These are phyloP conservation scores for Alentia gelatinosa DNA, from an alignment of 2,888 invertebrate genomes.

Conservation along the genomic window DNA sequence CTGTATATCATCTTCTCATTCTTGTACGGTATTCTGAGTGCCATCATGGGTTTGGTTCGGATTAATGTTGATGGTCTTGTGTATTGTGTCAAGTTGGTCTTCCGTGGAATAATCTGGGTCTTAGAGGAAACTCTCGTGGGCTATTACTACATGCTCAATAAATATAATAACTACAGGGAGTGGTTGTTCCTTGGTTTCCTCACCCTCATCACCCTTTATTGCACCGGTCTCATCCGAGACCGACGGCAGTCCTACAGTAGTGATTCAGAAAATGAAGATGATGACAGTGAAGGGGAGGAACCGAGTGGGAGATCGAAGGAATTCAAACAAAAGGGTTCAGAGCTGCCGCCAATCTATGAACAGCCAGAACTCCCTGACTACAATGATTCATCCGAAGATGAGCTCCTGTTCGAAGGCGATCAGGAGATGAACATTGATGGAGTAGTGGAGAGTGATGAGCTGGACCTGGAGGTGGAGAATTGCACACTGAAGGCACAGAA, in stretches of 20 bases:
- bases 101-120: constrained; percentile 61
- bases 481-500: neutral
- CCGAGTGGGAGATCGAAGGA: neutral
- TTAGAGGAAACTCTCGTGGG: constrained; percentile 62
- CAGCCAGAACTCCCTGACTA: constrained; percentile 35
- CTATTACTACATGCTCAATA: constrained; percentile 63
- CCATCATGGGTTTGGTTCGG: constrained; percentile 56
- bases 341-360: constrained; percentile 46
- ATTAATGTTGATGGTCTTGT: constrained; percentile 49
- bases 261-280: constrained; percentile 34
- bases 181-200: constrained; percentile 63
- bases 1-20: constrained; percentile 62
- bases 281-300: constrained; percentile 30
- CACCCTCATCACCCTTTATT: constrained; percentile 62
- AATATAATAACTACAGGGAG: constrained; percentile 68
- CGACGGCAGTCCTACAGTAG: constrained; percentile 15
- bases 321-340: neutral
- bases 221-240: constrained; percentile 63
- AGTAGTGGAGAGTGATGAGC: neutral
- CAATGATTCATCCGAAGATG: neutral
- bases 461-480: neutral
- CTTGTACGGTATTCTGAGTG: constrained; percentile 57
- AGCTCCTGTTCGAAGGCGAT: constrained; percentile 4
- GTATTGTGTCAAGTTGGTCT: constrained; percentile 58
- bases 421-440: neutral